A percentile compares a stretch with the other conserved stretches of the same genome.
Evolutionary conservation across 2,113 vertebrate genomes (phyloP).

Genomic region (Paradisaea rubra): DNA sequence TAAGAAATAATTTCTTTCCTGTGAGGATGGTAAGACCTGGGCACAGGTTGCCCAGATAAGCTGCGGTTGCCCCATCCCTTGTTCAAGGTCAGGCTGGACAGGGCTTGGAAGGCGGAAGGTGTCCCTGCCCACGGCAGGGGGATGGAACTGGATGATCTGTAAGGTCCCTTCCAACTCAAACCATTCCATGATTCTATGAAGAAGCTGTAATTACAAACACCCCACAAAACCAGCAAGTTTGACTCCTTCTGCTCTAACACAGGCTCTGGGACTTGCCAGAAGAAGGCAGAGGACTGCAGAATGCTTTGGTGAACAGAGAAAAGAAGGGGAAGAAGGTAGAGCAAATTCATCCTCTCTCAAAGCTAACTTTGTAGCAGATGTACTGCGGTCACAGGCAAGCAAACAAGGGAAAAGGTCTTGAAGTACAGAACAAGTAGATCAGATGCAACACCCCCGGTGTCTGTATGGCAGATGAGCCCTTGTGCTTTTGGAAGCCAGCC

Average conservation of each 20-base stretch:
- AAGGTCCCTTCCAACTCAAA: neutral
- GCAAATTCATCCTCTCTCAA: neutral
- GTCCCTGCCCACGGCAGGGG: neutral
- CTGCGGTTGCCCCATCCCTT: neutral
- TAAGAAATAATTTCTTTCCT: neutral
- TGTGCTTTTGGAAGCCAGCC: neutral
- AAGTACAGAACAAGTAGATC: conserved; percentile 11
- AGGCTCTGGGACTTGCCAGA: neutral
- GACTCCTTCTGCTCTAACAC: neutral
- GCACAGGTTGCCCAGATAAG: neutral
- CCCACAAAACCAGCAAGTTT: neutral
- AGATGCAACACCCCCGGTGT: neutral
- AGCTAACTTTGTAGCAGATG: neutral
- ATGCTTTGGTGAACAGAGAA: neutral
- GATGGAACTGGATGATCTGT: neutral
- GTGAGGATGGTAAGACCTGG: neutral
- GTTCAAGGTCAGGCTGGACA: neutral
- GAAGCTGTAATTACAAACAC: neutral
- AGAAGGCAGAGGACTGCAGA: neutral
- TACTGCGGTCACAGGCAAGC: conserved; percentile 2
- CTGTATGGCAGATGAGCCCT: conserved; percentile 36
- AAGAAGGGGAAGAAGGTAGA: neutral
- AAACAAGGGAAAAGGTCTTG: neutral
- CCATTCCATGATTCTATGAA: neutral
- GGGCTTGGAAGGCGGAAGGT: neutral